Conservation (phyloP, 1,140 invertebrate species). For the Aphaenogaster rudis region DNA sequence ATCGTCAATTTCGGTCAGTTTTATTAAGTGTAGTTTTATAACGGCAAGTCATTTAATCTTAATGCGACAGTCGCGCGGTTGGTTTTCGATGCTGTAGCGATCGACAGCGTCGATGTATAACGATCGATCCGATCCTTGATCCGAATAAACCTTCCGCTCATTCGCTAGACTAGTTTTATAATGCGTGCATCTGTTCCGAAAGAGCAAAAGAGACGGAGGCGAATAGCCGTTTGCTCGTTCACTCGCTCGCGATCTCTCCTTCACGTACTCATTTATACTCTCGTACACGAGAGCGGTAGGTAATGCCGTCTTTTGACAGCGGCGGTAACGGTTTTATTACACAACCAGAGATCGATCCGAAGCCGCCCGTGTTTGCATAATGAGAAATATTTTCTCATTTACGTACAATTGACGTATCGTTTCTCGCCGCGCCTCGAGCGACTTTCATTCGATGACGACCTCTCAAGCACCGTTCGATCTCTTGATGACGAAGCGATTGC, state of each 20-base stretch:
- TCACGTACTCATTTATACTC: constrained; percentile 1
- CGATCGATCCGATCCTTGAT: constrained; percentile 76
- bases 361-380: constrained; percentile 38
- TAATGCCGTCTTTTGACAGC: constrained; percentile 37
- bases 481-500: constrained; percentile 1
- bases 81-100: constrained; percentile 54
- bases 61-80: constrained; percentile 22
- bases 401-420: constrained; percentile 50
- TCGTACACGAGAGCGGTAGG: constrained; percentile 8
- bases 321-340: constrained; percentile 41
- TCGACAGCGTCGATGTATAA: constrained; percentile 46
- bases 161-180: constrained; percentile 71
- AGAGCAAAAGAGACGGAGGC: constrained; percentile 66
- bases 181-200: constrained; percentile 72
- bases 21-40: constrained; percentile 9
- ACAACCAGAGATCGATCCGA: constrained; percentile 6
- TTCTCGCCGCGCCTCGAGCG: constrained; percentile 3
- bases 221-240: constrained; percentile 79
- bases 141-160: constrained; percentile 75
- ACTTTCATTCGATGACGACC: constrained; percentile 40
- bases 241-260: constrained; percentile 4
- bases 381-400: constrained; percentile 48
- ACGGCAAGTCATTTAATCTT: constrained; percentile 42
- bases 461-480: constrained; percentile 2
- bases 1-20: constrained; percentile 21